Conservation (phyloP, 2,797 vertebrate genomes). For the Nasua narica region DNA sequence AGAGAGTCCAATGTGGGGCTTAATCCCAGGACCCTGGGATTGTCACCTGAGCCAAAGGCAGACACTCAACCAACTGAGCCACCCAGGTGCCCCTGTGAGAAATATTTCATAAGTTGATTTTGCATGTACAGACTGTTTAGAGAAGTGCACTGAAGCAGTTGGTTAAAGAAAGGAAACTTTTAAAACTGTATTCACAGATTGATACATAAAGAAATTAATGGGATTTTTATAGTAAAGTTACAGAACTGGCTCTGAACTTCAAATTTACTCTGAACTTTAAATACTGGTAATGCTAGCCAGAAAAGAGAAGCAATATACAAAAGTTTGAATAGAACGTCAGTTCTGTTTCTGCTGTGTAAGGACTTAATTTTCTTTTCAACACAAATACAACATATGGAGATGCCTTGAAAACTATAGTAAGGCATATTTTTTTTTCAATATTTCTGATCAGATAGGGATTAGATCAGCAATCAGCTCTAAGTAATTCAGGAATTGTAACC, state of each 20-base stretch:
- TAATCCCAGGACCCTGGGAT: too few relatives aligned
- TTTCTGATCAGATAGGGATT: not conserved
- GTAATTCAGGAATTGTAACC: not conserved
- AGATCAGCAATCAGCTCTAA: not conserved
- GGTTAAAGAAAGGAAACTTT: conserved; percentile 47
- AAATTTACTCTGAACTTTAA: not conserved
- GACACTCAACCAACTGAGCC: not conserved
- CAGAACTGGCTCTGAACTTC: not conserved
- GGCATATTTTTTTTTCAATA: not conserved
- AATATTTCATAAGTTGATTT: not conserved
- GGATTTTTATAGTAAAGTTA: not conserved
- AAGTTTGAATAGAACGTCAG: not conserved
- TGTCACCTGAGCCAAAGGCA: not conserved
- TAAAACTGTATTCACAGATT: conserved; percentile 8
- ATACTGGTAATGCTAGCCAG: not conserved
- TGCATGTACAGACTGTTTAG: not conserved
- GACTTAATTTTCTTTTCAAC: not conserved
- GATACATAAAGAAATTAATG: not conserved
- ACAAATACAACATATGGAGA: not conserved
- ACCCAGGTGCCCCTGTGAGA: not conserved
- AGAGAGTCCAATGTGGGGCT: too few relatives aligned
- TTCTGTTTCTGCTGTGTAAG: not conserved
- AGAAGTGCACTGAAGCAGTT: conserved; percentile 20
- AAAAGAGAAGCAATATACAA: not conserved
- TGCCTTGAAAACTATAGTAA: not conserved